Conservation (phyloP, 37 sponge, comb jelly and placozoan genomes). For the Mnemiopsis leidyi region DNA sequence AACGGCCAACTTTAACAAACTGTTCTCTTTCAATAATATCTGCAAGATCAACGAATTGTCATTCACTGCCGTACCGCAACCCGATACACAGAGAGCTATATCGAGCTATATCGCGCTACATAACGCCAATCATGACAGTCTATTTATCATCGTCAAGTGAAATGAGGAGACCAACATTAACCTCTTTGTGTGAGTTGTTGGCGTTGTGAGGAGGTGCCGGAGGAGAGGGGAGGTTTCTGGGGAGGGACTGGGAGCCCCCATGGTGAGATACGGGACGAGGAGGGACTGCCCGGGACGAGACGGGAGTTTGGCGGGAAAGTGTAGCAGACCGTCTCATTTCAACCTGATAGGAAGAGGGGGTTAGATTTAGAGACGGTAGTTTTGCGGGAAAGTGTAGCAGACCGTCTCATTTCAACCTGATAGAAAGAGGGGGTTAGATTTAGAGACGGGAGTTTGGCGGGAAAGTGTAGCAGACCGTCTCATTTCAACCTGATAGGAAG, state of each 20-base stretch:
- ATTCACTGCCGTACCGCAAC: no score
- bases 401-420: no score
- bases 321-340: not conserved
- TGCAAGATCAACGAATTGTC: no score
- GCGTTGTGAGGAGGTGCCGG: not conserved
- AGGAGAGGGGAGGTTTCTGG: not conserved
- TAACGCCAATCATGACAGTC: no score
- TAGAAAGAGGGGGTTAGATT: no score
- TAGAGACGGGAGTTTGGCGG: not conserved
- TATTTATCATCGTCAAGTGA: not conserved
- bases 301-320: not conserved
- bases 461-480: not conserved
- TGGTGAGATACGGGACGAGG: not conserved
- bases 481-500: not conserved
- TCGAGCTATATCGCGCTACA: no score
- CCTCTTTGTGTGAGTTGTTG: not conserved
- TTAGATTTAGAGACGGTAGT: no score
- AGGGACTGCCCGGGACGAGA: not conserved
- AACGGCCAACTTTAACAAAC: no score
- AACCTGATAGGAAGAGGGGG: not conserved
- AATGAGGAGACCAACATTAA: constrained; percentile 4
- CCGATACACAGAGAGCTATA: no score
- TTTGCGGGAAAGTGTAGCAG: no score
- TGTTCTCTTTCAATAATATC: no score
- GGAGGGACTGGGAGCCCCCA: not conserved